phyloP scores from a whole-genome alignment of 2,797 vertebrate genomes.

The Notamacropus eugenii region DNA sequence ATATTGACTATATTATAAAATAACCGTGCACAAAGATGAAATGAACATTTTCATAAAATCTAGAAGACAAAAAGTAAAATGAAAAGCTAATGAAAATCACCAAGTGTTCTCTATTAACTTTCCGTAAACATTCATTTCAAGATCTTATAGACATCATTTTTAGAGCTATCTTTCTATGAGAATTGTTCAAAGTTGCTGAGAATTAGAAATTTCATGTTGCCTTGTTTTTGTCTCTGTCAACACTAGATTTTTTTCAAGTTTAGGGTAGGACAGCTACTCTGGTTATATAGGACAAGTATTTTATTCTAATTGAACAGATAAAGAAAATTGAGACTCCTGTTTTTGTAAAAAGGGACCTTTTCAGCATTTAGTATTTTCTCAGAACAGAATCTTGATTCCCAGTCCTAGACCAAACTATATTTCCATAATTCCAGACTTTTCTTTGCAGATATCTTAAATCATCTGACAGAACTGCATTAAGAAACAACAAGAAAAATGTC shows the following conservation, averaged over 20 bases:
- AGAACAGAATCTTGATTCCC: not conserved
- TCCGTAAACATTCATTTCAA: not conserved
- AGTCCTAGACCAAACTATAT: not conserved
- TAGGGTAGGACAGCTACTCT: not conserved
- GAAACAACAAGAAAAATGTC: not conserved
- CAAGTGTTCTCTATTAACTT: slow-evolving; percentile 2
- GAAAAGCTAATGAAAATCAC: slow-evolving; percentile 53
- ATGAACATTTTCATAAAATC: slow-evolving; percentile 47
- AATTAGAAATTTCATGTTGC: not conserved
- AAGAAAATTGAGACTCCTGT: not conserved
- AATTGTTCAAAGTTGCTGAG: slow-evolving; percentile 7
- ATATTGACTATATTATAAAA: slow-evolving; percentile 34
- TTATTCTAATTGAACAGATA: not conserved
- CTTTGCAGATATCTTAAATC: not conserved
- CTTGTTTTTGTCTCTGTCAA: slow-evolving; percentile 15
- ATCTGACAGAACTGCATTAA: not conserved
- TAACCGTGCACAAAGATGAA: slow-evolving; percentile 38
- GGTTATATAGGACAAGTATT: not conserved
- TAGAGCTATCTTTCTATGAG: slow-evolving; percentile 25
- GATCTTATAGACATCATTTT: not conserved
- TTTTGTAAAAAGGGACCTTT: not conserved
- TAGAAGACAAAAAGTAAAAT: slow-evolving; percentile 54
- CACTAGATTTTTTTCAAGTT: slow-evolving; percentile 15
- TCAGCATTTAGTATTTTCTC: not conserved
- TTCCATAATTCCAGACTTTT: not conserved